Conservation (phyloP, 2,113 vertebrate species). For the Philantomba maxwellii region DNA sequence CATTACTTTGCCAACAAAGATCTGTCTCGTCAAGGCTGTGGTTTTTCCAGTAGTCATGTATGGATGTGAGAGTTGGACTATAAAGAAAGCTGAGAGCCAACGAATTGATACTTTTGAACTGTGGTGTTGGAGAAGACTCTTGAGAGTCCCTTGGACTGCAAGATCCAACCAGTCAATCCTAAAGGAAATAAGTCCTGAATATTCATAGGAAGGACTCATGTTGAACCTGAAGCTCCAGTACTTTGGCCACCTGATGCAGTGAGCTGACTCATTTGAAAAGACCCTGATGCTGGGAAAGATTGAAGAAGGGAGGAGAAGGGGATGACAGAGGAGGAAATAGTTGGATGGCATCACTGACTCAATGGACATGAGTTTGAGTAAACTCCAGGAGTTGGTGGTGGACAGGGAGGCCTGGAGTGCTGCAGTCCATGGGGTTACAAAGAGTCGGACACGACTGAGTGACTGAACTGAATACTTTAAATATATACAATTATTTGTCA, state of each 20-base stretch:
- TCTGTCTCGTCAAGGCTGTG: background rate
- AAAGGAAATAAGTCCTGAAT: background rate
- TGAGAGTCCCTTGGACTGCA: background rate
- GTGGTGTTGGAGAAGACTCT: background rate
- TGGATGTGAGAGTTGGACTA: background rate
- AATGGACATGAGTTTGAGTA: background rate
- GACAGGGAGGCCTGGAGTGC: background rate
- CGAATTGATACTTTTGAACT: background rate
- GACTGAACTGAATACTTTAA: background rate
- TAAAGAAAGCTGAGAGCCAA: fast-evolving
- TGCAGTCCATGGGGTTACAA: background rate
- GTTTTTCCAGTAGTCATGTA: background rate
- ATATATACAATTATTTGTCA: background rate
- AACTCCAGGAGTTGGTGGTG: background rate
- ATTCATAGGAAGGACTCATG: background rate
- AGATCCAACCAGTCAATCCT: background rate
- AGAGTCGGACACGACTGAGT: fast-evolving
- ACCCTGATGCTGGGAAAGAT: background rate
- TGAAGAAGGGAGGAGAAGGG: background rate
- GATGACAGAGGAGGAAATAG: background rate
- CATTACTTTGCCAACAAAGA: background rate
- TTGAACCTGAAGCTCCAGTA: background rate
- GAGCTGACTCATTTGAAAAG: background rate
- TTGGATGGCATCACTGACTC: background rate
- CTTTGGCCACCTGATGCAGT: fast-evolving